Percentiles rank a stretch among this genome's conserved stretches.
phyloP scores from a whole-genome alignment of 2,888 invertebrate species.

The Ganaspis brasiliensis region DNA sequence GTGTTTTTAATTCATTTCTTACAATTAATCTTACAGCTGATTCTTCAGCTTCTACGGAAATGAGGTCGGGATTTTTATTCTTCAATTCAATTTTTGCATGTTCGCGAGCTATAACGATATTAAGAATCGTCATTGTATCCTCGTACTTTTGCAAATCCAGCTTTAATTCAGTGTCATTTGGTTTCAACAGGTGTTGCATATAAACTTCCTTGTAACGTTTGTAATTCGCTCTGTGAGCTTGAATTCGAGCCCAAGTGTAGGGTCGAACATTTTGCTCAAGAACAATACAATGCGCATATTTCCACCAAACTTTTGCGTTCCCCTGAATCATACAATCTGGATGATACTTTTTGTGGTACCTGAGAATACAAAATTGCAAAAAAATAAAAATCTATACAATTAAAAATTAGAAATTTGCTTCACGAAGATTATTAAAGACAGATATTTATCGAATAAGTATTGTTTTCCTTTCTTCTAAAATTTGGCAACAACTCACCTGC shows the following conservation, averaged over 20 bases:
- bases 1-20: conserved; percentile 68
- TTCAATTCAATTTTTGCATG: conserved; percentile 87
- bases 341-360: conserved; percentile 83
- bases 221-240: conserved; percentile 86
- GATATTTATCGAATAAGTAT: too few relatives aligned
- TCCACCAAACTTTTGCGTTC: conserved; percentile 88
- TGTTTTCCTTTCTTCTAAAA: too few relatives aligned
- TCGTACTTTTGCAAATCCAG: conserved; percentile 89
- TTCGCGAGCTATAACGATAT: conserved; percentile 89
- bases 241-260: conserved; percentile 88
- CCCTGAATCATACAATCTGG: conserved; percentile 83
- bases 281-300: conserved; percentile 87
- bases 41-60: conserved; percentile 76
- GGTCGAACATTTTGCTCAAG: conserved; percentile 88
- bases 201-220: conserved; percentile 87
- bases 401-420: neutral
- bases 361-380: conserved; percentile 49
- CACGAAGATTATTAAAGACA: neutral
- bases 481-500: conserved; percentile 58
- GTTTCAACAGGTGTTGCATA: conserved; percentile 86
- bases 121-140: conserved; percentile 87
- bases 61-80: conserved; percentile 75
- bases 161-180: conserved; percentile 88
- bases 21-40: conserved; percentile 80
- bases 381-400: neutral